Conservation (phyloP, 2,888 invertebrate genomes). For the Hirudinaria manillensis region DNA sequence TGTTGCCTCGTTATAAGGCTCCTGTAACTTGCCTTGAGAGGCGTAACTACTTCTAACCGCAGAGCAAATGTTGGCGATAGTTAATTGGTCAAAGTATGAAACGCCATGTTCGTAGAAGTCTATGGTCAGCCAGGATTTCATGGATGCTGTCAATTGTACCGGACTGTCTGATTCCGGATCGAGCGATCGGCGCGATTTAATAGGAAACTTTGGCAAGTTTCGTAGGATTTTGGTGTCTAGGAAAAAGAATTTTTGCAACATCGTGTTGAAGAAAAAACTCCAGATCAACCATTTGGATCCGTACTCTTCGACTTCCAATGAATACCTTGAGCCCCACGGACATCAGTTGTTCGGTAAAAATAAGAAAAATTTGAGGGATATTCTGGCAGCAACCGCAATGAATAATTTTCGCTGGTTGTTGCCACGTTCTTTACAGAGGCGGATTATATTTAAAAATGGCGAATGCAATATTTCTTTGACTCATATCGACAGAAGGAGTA, state of each 20-base stretch:
- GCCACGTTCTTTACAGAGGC: conserved; percentile 46
- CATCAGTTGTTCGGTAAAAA: background rate
- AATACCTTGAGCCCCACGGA: background rate
- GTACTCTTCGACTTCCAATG: background rate
- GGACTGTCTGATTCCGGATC: background rate
- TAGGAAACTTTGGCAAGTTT: background rate
- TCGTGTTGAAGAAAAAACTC: background rate
- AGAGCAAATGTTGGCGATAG: no score
- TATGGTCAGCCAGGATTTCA: conserved; percentile 5
- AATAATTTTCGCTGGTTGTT: conserved; percentile 34
- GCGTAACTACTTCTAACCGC: no score
- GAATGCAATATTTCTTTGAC: conserved; percentile 94
- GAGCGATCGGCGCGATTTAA: conserved; percentile 1
- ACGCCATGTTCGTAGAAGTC: background rate
- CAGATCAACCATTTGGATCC: background rate
- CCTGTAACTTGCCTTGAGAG: no score
- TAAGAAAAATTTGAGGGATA: conserved; percentile 1
- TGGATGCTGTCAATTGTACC: background rate
- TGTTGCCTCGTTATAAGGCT: background rate
- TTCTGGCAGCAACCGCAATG: background rate
- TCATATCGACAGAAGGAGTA: conserved; percentile 82
- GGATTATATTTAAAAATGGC: conserved; percentile 93
- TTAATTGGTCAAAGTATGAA: background rate
- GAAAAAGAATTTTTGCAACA: background rate
- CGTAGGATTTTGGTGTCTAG: background rate